A percentile compares a stretch with the other conserved stretches of the same genome.
Evolutionary conservation across 2,888 invertebrate genomes (phyloP).

Genomic region (Bembecia ichneumoniformis): DNA sequence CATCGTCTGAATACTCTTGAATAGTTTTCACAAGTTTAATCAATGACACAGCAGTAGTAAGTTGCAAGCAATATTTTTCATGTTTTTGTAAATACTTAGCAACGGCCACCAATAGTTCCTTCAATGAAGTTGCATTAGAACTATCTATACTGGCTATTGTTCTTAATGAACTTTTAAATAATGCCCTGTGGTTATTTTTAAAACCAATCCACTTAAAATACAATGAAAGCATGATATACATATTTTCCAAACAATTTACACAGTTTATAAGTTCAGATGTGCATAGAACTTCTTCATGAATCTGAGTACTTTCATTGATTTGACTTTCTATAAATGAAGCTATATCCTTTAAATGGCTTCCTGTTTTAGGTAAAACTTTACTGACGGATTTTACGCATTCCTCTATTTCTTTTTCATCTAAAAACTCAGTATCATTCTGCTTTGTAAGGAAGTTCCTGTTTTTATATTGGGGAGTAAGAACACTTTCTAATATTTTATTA

Average conservation of each 20-base stretch:
- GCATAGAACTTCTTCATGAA: slow-evolving; percentile 28
- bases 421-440: slow-evolving; percentile 26
- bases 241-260: slow-evolving; percentile 64
- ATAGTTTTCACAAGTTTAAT: slow-evolving; percentile 67
- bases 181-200: slow-evolving; percentile 46
- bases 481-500: slow-evolving; percentile 36
- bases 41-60: slow-evolving; percentile 69
- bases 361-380: slow-evolving; percentile 41
- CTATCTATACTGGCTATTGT: slow-evolving; percentile 37
- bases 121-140: slow-evolving; percentile 35
- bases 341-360: slow-evolving; percentile 37
- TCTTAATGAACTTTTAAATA: slow-evolving; percentile 49
- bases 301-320: slow-evolving; percentile 21
- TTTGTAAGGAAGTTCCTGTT: slow-evolving; percentile 47
- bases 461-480: slow-evolving; percentile 50
- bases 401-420: slow-evolving; percentile 44
- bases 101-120: slow-evolving; percentile 44
- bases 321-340: slow-evolving; percentile 34
- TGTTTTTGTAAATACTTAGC: slow-evolving; percentile 53
- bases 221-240: slow-evolving; percentile 69
- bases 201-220: slow-evolving; percentile 78
- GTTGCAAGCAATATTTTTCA: slow-evolving; percentile 63
- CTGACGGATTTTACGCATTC: slow-evolving; percentile 38
- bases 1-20: slow-evolving; percentile 50
- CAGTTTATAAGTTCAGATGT: slow-evolving; percentile 32